A percentile compares a stretch with the other conserved stretches of the same genome.
These are phyloP conservation scores for Parus major DNA, from an alignment of 2,113 vertebrate genomes.

Conservation along the genomic window DNA sequence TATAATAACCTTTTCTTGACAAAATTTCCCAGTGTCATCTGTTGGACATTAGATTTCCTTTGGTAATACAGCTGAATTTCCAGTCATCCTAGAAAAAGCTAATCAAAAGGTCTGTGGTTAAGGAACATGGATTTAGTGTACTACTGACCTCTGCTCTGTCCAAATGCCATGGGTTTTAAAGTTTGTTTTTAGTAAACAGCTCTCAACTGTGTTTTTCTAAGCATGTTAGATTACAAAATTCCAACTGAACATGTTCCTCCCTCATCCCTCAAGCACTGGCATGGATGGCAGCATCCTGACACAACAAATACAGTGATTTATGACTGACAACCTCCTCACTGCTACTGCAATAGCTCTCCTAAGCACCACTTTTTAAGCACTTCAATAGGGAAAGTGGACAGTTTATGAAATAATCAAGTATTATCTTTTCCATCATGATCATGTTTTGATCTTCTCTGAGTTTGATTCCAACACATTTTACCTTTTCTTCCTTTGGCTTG, in stretches of 20 bases:
- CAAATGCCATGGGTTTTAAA: not conserved
- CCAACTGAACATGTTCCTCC: not conserved
- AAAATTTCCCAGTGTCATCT: not conserved
- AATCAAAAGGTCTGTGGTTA: not conserved
- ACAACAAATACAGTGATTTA: not conserved
- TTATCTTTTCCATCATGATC: not conserved
- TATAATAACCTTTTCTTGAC: not conserved
- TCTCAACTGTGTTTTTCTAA: not conserved
- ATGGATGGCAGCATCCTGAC: not conserved
- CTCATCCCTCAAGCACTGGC: not conserved
- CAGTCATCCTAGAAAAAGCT: not conserved
- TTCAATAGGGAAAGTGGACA: not conserved
- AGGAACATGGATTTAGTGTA: not conserved
- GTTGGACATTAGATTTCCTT: not conserved
- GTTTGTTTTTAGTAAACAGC: not conserved
- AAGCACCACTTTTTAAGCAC: not conserved
- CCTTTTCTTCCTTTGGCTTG: constrained; percentile 95
- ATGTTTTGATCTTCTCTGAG: not conserved
- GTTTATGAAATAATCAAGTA: not conserved
- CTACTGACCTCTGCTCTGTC: not conserved
- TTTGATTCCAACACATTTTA: constrained; percentile 25
- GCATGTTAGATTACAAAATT: not conserved
- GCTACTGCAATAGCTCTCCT: not conserved
- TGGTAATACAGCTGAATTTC: not conserved
- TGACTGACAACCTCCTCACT: not conserved